Percentiles rank a stretch among this genome's conserved stretches.
Evolutionary conservation across 2,113 vertebrate genomes (phyloP).

Genomic region (Miniopterus natalensis): DNA sequence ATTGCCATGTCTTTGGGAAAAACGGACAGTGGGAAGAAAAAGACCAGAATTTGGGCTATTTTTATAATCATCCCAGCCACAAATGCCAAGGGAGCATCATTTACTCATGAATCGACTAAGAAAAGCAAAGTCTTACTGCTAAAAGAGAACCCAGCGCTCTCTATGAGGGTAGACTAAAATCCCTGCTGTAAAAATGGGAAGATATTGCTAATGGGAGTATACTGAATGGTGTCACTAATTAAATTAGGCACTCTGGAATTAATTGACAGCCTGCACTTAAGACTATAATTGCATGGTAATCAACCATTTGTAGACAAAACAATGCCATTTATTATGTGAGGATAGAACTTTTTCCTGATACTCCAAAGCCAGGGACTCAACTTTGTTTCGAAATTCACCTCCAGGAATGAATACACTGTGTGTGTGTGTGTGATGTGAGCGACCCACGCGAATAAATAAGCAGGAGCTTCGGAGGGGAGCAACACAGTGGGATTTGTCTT

Average conservation of each 20-base stretch:
- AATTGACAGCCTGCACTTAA: constrained; percentile 70
- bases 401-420: constrained; percentile 56
- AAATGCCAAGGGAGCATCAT: neutral
- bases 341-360: constrained; percentile 37
- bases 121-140: constrained; percentile 4
- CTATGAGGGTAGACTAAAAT: constrained; percentile 6
- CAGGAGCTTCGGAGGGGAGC: constrained; percentile 70
- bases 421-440: constrained; percentile 24
- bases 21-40: neutral
- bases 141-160: neutral
- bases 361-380: constrained; percentile 73
- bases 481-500: constrained; percentile 83
- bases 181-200: constrained; percentile 38
- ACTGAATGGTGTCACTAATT: constrained; percentile 68
- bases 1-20: neutral
- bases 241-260: constrained; percentile 73
- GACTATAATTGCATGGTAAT: constrained; percentile 66
- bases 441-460: constrained; percentile 79
- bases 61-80: neutral
- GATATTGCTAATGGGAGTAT: constrained; percentile 70
- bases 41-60: neutral
- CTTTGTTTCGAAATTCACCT: constrained; percentile 67
- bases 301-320: constrained; percentile 74
- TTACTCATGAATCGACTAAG: neutral
- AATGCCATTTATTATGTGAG: constrained; percentile 58